Evolutionary conservation across 2,113 vertebrate species (phyloP).

Genomic region (Morphnarchus princeps): DNA sequence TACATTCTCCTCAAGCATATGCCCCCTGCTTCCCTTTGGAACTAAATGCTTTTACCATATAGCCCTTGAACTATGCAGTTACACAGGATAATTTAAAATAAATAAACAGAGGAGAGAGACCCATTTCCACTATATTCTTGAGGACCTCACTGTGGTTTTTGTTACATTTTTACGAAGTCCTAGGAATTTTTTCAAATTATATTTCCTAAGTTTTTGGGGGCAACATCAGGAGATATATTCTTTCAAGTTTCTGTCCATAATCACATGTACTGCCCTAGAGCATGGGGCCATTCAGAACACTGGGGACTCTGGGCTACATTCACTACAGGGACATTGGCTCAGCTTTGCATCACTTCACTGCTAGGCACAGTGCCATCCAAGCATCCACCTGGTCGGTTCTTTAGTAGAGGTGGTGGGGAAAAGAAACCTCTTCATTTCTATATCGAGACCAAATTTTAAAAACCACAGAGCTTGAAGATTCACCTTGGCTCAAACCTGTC

Average conservation of each 20-base stretch:
- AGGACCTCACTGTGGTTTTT: neutral
- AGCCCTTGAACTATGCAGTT: neutral
- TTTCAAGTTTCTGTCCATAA: neutral
- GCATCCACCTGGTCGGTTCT: neutral
- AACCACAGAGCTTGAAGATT: neutral
- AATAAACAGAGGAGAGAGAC: neutral
- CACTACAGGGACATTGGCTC: neutral
- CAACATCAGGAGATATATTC: neutral
- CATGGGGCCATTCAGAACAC: neutral
- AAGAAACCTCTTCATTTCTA: neutral
- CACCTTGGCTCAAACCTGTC: neutral
- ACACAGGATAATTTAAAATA: neutral
- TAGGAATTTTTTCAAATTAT: neutral
- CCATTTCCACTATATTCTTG: neutral
- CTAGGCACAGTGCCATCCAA: accelerated
- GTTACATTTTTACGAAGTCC: neutral
- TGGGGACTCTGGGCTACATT: neutral
- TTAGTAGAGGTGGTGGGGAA: neutral
- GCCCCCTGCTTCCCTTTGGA: neutral
- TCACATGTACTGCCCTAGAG: neutral
- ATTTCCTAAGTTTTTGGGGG: neutral
- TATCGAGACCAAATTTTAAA: neutral
- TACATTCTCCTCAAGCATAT: neutral
- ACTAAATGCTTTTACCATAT: neutral
- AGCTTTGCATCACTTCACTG: neutral